Evolutionary conservation across 64 coral and sea anemone species (phyloP), one percentile per base, ranked within the genome.

Genomic region (Astreopora myriophthalma): DNA sequence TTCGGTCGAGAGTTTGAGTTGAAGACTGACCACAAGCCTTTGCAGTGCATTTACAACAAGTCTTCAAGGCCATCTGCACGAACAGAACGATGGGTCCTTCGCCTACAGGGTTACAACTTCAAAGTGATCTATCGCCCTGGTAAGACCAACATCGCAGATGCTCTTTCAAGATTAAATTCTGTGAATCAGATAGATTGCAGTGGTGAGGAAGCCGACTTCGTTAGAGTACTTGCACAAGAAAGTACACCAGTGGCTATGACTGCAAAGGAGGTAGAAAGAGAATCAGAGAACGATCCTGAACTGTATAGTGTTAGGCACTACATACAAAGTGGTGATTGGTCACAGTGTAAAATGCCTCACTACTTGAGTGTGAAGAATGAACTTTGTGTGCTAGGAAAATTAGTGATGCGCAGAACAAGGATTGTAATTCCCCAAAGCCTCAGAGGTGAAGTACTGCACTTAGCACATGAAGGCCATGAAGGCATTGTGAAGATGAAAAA

Each of bases 401-500:
- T 86, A 37, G 84, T 86, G 22, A 64, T 86, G 63, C 40, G 84
- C n/a, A 65, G 84, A 69, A 24, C 27, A 8, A 69, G 66, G 68
- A 71, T 86, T 35, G 68, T 86, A 8, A 87, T 87, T 13, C 85
- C 85, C 25, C 46, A 74, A 20, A 87, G 85, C 30, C 70, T 87
- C 17, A 57, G 85, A 33, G 26, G 51, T 44, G 12, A 32, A 69
- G 65, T 57, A 5, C 72, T 86, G 2, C 31, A 87, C 3, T 24
- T 74, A 61, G 92, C 48, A 25, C 85, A 94, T 27, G 75, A 94
- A 26, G 85, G 75, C 19, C 85, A 94, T 38, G 75, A 94, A 64
- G 92, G 92, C 7, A 88, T 93, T 33, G 91, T 88, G 17, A 88
- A 88, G 29, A 93, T 71, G 11, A 87, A 93, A 17, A 48, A 75